These are phyloP conservation scores for Trypoxylon attenuatum DNA, from an alignment of 2,888 invertebrate genomes.

Conservation along the genomic window DNA sequence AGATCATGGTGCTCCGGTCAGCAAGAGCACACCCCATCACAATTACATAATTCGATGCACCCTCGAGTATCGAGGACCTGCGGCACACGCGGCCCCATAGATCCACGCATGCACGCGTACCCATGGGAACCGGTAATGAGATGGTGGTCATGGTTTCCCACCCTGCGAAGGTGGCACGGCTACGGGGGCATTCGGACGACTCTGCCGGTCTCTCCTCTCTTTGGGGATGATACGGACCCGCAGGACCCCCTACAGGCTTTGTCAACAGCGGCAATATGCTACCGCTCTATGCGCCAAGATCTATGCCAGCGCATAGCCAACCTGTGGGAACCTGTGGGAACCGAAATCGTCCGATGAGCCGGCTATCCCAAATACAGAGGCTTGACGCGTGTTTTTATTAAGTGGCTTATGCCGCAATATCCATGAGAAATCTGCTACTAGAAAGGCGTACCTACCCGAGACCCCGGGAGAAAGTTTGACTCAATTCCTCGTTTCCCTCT, in stretches of 20 bases:
- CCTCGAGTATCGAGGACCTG: constrained; percentile 60
- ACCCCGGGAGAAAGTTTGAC: too few species aligned
- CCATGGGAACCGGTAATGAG: constrained; percentile 74
- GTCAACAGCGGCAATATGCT: constrained; percentile 74
- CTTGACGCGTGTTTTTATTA: constrained; percentile 39
- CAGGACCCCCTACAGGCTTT: constrained; percentile 67
- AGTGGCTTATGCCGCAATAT: constrained; percentile 9
- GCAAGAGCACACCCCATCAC: constrained; percentile 54
- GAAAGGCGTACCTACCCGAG: too few species aligned
- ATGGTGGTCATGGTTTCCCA: constrained; percentile 74
- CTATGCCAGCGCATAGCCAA: constrained; percentile 14
- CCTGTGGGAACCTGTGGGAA: constrained; percentile 70
- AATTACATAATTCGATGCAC: constrained; percentile 73
- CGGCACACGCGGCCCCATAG: constrained; percentile 58
- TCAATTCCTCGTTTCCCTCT: too few species aligned
- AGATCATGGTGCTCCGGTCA: constrained; percentile 47
- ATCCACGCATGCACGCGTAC: constrained; percentile 58
- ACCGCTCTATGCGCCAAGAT: constrained; percentile 49
- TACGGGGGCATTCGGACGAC: constrained; percentile 28
- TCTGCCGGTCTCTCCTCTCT: constrained; percentile 34
- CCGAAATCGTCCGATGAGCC: constrained; percentile 37
- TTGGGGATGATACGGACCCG: constrained; percentile 55
- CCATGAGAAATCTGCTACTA: constrained; percentile 1
- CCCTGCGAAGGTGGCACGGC: constrained; percentile 51
- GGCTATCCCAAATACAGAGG: constrained; percentile 34